Evolutionary conservation across 2,888 invertebrate genomes (phyloP), one percentile per base, ranked within the genome.

Genomic region (Axea sp.): DNA sequence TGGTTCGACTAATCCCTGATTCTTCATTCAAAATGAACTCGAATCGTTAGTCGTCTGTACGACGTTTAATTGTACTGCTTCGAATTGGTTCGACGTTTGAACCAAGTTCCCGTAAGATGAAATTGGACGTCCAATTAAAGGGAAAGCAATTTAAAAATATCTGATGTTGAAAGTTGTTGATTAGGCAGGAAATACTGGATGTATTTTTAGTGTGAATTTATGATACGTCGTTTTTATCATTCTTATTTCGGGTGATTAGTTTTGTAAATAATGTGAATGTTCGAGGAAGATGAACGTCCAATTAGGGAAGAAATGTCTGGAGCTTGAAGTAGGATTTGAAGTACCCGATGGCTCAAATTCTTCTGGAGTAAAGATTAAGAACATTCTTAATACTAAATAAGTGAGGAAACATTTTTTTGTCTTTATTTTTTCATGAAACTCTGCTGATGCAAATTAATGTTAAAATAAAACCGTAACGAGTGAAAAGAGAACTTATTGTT

Each of bases 51-150:
- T 17, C 45, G 31, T 3, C 30, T 47, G 17, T 11, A 31, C 19
- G 19, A 15, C 26, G 15, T 15, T 31, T 35, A 33, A 49, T 49
- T 49, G 12, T 14, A 24, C 26, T 7, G 31, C 12, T 14, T 7
- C 6, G 9, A 31, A 2, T n/a, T n/a, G n/a, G n/a, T n/a, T n/a
- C n/a, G n/a, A n/a, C n/a, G n/a, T 22, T 24, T 6, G 17, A 14
- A 1, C 12, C 17, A 31, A 47, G 31, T 47, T 31, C 31, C 31
- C 17, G 47, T 7, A 47, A 33, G 33, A 33, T 33, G 9, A 35
- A 30, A 30, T 11, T 15, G 30, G 39, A 12, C 30, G 53, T 39
- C 30, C 30, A 53, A 39, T 53, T 39, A 53, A 53, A n/a, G n/a
- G n/a, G n/a, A n/a, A n/a, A n/a, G n/a, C n/a, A n/a, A n/a, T n/a